Evolutionary conservation across 2,888 invertebrate genomes (phyloP).

Genomic region (Aphelenchoides bicaudatus): DNA sequence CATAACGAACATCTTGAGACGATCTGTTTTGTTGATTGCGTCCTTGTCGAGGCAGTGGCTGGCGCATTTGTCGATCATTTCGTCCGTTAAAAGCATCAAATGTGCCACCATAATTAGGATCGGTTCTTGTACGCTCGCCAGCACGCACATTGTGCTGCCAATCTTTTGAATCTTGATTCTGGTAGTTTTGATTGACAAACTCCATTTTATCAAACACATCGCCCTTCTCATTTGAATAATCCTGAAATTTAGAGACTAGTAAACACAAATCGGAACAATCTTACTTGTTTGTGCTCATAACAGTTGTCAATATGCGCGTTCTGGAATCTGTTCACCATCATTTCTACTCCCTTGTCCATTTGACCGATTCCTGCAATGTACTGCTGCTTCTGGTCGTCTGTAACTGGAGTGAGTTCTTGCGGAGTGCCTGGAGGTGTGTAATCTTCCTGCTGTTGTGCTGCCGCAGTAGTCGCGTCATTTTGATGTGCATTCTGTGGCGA

Average conservation of each 20-base stretch:
- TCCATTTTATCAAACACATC: too few relatives aligned
- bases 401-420: conserved; percentile 1
- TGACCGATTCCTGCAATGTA: neutral
- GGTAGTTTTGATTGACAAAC: too few relatives aligned
- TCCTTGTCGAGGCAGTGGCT: too few relatives aligned
- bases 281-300: too few relatives aligned
- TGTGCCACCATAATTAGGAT: too few relatives aligned
- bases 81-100: too few relatives aligned
- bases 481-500: neutral
- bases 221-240: too few relatives aligned
- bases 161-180: neutral
- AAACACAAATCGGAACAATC: too few relatives aligned
- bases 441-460: neutral
- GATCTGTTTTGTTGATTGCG: neutral
- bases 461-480: neutral
- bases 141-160: conserved; percentile 1
- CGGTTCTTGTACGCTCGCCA: too few relatives aligned
- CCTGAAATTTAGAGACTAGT: too few relatives aligned
- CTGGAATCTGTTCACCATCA: neutral
- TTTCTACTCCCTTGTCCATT: conserved; percentile 7
- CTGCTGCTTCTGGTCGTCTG: neutral
- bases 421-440: conserved; percentile 14
- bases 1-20: neutral
- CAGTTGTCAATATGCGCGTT: too few relatives aligned
- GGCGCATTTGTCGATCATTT: too few relatives aligned